A percentile compares a stretch with the other conserved stretches of the same genome.
These are phyloP conservation scores for Phymorhynchus buccinoides DNA, from an alignment of 1,140 invertebrate species.

Conservation along the genomic window DNA sequence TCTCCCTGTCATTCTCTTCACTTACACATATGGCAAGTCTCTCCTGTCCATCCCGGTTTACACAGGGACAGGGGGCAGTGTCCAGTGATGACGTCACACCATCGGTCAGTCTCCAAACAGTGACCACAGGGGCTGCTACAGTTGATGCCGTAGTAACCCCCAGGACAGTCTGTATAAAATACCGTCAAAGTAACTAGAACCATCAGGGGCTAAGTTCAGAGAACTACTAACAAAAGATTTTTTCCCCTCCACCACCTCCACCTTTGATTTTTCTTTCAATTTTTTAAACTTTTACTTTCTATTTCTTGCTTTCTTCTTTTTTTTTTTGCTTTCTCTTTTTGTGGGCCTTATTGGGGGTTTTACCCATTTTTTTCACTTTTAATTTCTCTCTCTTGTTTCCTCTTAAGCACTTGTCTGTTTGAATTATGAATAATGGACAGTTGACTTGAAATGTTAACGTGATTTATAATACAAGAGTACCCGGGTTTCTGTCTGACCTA, in stretches of 20 bases:
- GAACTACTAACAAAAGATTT: background rate
- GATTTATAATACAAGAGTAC: too few relatives aligned
- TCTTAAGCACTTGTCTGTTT: too few relatives aligned
- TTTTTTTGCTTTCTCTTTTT: too few relatives aligned
- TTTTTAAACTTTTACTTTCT: background rate
- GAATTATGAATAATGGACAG: too few relatives aligned
- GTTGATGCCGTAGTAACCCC: slow-evolving; percentile 34
- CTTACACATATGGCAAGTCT: background rate
- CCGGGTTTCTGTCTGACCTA: too few relatives aligned
- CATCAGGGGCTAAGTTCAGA: too few relatives aligned
- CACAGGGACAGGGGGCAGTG: slow-evolving; percentile 21
- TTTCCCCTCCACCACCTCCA: background rate
- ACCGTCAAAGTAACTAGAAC: background rate
- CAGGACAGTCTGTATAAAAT: slow-evolving; percentile 32
- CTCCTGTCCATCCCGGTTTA: slow-evolving; percentile 38
- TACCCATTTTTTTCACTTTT: too few relatives aligned
- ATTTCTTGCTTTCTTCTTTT: too few relatives aligned
- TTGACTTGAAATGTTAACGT: too few relatives aligned
- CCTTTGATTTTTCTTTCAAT: background rate
- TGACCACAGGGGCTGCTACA: slow-evolving; percentile 35
- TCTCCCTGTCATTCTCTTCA: background rate
- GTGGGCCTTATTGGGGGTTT: too few relatives aligned
- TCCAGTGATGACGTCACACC: slow-evolving; percentile 36
- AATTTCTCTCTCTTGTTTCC: too few relatives aligned
- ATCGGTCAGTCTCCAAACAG: slow-evolving; percentile 2